Base-by-base conservation (phyloP, 2,113 vertebrate species). In the Pampusana beccarii region DNA sequence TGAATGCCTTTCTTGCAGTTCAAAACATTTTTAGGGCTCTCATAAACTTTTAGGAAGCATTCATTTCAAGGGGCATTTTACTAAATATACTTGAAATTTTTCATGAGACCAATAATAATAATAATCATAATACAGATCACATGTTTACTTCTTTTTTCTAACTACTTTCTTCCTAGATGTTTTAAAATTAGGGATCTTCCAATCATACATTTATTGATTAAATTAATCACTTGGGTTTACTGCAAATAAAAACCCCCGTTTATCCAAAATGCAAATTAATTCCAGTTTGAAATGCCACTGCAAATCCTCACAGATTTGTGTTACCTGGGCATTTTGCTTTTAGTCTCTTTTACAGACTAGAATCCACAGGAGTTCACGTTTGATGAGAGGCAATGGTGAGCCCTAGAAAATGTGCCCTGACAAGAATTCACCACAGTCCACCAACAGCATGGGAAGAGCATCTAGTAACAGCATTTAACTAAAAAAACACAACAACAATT, bases 171-270 rank as follows among this genome's bases (percentile, higher is more conserved):
- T 80, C n/a, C 10, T 50, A 40, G 25, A 11, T 54, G 6, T 80
- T 85, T 94, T 73, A 65, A 72, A 65, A 11, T 69, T 80, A 3
- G 5, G 31, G 31, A 17, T 67, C 23, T 80, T 84, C 20, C n/a
- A 62, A 28, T 42, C 21, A 24, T 11, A n/a, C 44, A n/a, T 67
- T 58, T 90, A 33, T 66, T 61, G 40, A 53, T 61, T n/a, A 65
- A 82, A 44, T 74, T 60, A 70, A 61, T 33, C 34, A 42, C 4
- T 62, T 83, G 23, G 19, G 31, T 38, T 90, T 67, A 67, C 20
- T 77, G n/a, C 28, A 62, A 40, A 51, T 58, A 33, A 78, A 34
- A 50, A 0, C 0, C 3, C 11, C 9, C 7, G 0, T 38, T 66
- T 67, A 80, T 56, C 29, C 9, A 72, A 58, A 87, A 57, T 28